phyloP scores from a whole-genome alignment of 2,888 invertebrate species.

The Buathra laborator region DNA sequence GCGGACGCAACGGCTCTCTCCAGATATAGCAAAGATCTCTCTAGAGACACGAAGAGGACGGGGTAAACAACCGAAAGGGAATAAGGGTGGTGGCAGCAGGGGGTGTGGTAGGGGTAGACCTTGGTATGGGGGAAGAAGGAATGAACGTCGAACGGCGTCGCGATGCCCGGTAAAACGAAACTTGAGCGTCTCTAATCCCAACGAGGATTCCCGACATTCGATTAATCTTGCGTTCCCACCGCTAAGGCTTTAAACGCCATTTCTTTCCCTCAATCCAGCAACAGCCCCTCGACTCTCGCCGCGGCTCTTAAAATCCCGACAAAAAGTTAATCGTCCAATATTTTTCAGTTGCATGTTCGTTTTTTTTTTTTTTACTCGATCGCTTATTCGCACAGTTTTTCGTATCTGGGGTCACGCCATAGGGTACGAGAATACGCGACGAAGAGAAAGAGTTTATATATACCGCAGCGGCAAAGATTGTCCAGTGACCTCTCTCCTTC shows the following conservation, averaged over 20 bases:
- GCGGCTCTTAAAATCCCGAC: not conserved
- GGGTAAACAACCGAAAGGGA: slow-evolving; percentile 22
- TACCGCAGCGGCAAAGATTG: slow-evolving; percentile 48
- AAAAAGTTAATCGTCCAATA: slow-evolving; percentile 13
- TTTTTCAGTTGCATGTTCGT: slow-evolving; percentile 5
- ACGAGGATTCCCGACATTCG: slow-evolving; percentile 60
- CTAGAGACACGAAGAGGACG: slow-evolving; percentile 19
- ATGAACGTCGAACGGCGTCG: slow-evolving; percentile 59
- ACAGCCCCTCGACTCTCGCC: not conserved
- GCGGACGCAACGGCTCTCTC: not conserved
- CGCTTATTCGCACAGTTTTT: slow-evolving; percentile 8
- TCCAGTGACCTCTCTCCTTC: slow-evolving; percentile 61
- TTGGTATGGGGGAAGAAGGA: slow-evolving; percentile 18
- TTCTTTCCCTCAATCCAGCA: not conserved
- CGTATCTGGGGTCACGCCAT: not conserved
- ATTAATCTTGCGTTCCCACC: slow-evolving; percentile 58
- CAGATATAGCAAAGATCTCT: slow-evolving; percentile 47
- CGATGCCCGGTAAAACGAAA: slow-evolving; percentile 63
- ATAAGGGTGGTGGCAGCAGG: slow-evolving; percentile 27
- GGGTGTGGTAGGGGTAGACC: not conserved
- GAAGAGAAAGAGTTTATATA: slow-evolving; percentile 25
- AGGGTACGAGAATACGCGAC: not conserved
- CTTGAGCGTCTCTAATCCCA: slow-evolving; percentile 64
- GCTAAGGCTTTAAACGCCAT: not conserved
- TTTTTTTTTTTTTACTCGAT: slow-evolving; percentile 18